Conservation (phyloP, 2,888 invertebrate genomes). For the Drosophila suboccidentalis region DNA sequence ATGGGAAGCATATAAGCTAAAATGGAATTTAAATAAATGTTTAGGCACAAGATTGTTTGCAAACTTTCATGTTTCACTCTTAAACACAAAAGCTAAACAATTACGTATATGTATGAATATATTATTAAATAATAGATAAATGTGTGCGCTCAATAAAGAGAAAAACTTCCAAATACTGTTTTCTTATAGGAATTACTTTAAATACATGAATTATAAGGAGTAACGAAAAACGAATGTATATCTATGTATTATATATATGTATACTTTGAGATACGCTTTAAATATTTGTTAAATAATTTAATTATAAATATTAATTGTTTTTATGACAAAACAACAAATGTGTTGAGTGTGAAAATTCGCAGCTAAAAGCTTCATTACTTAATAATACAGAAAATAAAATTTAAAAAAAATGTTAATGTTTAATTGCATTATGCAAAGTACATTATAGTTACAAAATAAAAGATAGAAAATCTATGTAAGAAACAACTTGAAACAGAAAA, state of each 20-base stretch:
- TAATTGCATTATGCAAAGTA: conserved; percentile 48
- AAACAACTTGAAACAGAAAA: conserved; percentile 29
- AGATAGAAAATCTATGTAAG: conserved; percentile 49
- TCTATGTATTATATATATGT: conserved; percentile 52
- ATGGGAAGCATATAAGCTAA: conserved; percentile 26
- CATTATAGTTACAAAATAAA: conserved; percentile 37
- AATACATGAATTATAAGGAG: conserved; percentile 42
- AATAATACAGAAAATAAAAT: conserved; percentile 24
- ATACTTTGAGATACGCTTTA: conserved; percentile 70
- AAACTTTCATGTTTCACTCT: conserved; percentile 65
- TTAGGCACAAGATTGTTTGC: conserved; percentile 65
- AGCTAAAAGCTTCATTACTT: conserved; percentile 66
- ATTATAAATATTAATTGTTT: conserved; percentile 53
- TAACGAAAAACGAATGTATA: conserved; percentile 15
- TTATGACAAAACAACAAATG: conserved; percentile 50
- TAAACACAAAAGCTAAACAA: conserved; percentile 30
- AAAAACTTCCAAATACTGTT: conserved; percentile 55
- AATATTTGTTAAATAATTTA: conserved; percentile 69
- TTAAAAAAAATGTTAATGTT: conserved; percentile 43
- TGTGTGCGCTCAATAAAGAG: conserved; percentile 44
- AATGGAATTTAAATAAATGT: conserved; percentile 67
- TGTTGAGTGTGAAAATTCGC: conserved; percentile 57
- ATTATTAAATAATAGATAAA: conserved; percentile 24
- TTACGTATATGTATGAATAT: conserved; percentile 22
- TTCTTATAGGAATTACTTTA: conserved; percentile 60